These are phyloP conservation scores for Parazoanthus swiftii DNA, from an alignment of 92 coral and sea anemone genomes.

Conservation along the genomic window DNA sequence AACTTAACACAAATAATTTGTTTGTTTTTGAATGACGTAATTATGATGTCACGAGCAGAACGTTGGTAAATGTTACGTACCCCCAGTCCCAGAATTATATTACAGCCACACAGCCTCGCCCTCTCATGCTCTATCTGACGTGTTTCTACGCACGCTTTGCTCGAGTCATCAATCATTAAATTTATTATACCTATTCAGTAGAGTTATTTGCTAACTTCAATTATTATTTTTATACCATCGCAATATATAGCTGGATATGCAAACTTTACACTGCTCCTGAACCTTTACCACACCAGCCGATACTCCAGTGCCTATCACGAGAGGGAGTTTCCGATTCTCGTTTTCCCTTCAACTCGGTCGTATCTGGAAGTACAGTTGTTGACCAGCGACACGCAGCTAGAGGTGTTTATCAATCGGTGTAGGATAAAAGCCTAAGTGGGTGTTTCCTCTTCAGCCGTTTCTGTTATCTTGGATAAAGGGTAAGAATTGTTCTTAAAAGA, in stretches of 20 bases:
- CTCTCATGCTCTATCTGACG: too few relatives aligned
- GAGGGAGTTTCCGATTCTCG: not conserved
- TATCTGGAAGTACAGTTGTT: not conserved
- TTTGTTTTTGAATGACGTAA: too few relatives aligned
- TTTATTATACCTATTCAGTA: too few relatives aligned
- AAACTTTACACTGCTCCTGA: not conserved
- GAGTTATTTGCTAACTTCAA: not conserved
- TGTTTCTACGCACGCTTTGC: too few relatives aligned
- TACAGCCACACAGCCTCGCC: too few relatives aligned
- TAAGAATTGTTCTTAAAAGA: not conserved
- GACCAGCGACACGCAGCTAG: not conserved
- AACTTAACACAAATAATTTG: too few relatives aligned
- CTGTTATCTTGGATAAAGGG: not conserved
- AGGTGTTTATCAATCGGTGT: not conserved
- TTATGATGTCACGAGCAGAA: too few relatives aligned
- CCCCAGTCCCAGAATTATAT: too few relatives aligned
- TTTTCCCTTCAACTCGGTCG: not conserved
- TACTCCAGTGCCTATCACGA: not conserved
- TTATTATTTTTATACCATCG: not conserved
- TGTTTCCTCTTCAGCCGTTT: not conserved
- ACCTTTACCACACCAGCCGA: not conserved
- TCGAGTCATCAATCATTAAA: too few relatives aligned
- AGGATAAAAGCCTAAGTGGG: not conserved
- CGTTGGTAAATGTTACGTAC: too few relatives aligned
- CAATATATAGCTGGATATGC: not conserved